Conservation (phyloP, 2,113 vertebrate genomes). For the Conger conger region DNA sequence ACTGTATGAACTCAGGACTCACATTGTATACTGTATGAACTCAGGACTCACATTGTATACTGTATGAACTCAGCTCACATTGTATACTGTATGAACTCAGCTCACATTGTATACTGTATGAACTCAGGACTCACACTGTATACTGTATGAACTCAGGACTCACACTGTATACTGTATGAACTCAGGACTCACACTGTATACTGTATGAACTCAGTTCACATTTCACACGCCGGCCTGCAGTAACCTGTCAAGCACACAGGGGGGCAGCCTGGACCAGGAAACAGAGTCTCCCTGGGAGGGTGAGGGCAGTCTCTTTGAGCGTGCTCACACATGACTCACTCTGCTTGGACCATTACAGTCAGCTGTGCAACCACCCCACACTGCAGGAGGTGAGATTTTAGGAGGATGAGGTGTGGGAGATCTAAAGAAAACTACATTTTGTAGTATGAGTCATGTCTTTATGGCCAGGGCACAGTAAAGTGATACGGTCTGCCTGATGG, state of each 20-base stretch:
- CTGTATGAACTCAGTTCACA: too few relatives aligned
- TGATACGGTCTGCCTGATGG: conserved; percentile 5
- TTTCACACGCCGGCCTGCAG: neutral
- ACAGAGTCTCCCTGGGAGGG: neutral
- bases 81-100: too few relatives aligned
- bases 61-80: too few relatives aligned
- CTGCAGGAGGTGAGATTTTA: neutral
- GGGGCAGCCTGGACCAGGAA: neutral
- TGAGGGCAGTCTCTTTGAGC: neutral
- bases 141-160: too few relatives aligned
- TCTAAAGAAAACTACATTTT: neutral
- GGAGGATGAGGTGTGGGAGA: neutral
- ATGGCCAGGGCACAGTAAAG: neutral
- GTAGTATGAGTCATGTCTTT: neutral
- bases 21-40: too few relatives aligned
- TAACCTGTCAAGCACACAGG: neutral
- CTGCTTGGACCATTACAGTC: neutral
- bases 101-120: too few relatives aligned
- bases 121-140: too few relatives aligned
- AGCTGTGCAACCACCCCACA: neutral
- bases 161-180: too few relatives aligned
- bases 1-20: too few relatives aligned
- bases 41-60: too few relatives aligned
- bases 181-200: too few relatives aligned
- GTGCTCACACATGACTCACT: neutral